Base-by-base conservation (phyloP, 1,140 invertebrate genomes). In the Drosophila mayri region DNA sequence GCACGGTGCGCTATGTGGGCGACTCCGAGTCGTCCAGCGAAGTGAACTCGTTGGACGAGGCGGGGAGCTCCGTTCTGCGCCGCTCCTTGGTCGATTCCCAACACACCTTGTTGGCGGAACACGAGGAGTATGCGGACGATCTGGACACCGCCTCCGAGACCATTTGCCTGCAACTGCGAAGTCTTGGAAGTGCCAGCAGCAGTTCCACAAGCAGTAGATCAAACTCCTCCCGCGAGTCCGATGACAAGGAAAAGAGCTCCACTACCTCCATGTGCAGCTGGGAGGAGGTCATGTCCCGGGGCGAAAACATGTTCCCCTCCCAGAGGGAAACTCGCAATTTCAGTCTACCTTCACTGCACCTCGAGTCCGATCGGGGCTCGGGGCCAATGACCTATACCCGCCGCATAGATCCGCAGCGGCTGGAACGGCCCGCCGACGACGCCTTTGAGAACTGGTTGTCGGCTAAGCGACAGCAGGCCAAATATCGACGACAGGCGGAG, bases 211-310 rank as follows among this genome's bases (percentile, higher is more conserved):
- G 46, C 10, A 43, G 37, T 38, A 20, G 44, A n/a, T 37, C 43
- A 16, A 28, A 18, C 49, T 38, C 32, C 9, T 46, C 22, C 6
- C 59, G 25, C 1, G 58, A 32, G 0, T n/a, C 11, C 9, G 32
- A 12, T 0, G 30, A n/a, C 6, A 4, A n/a, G 20, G 79, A 79
- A 14, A 63, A 79, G n/a, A 73, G 67, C 30, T 88, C 84, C 9
- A 87, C 66, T 2, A 85, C 65, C 4, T 90, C 84, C 32, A 77
- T 88, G 59, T 84, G 81, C 65, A 90, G 85, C 49, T 88, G 77
- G 80, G 85, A 88, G 14, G 72, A 72, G 18, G 54, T 55, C 5
- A 28, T 76, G 25, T 81, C 79, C 10, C 35, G 47, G 32, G 62
- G 52, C 16, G 58, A 50, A 30, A 55, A 58, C 18, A 16, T 61